Base-by-base conservation (phyloP, 2,888 invertebrate species). In the Drosophila stalkeri region DNA sequence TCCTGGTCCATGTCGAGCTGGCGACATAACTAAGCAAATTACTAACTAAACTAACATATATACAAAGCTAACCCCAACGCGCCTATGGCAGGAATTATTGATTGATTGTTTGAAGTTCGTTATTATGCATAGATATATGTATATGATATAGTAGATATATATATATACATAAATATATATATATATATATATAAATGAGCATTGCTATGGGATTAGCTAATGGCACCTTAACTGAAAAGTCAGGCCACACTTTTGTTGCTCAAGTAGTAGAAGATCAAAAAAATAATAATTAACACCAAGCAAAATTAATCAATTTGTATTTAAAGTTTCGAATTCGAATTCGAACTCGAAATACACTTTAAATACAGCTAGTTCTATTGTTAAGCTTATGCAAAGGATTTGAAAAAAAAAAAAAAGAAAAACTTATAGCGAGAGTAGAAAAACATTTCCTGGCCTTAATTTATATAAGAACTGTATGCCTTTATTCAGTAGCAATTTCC, bases 1-100 rank as follows among this genome's bases (percentile, higher is more conserved):
- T 91, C 92, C 82, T 91, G 91, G 91, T 91, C 84, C 3, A 70
- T 76, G 78, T 82, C 61, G 56, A 55, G 39, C 59, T 49, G 77
- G 39, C 75, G 88, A 64, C 78, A 77, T 56, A 64, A 70, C 35
- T 86, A 75, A 80, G 33, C 33, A 65, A 54, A 57, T 12, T 54
- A 12, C 14, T 62, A 33, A 65, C 69, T 78, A 64, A 41, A 41
- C 41, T 55, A 37, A 55, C 39, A 60, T 43, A 57, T 54, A 73
- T 72, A 79, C 75, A 84, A 84, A 75, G 81, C 78, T 88, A 88
- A 83, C 63, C 84, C 89, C 86, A 86, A 82, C 88, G 77, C 83
- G 84, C 86, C 81, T 86, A 86, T 72, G 75, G 76, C 84, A 86
- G 86, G 89, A 81, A 85, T 72, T 86, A 77, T 54, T 77, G 73